phyloP scores from a whole-genome alignment of 2,797 vertebrate genomes.

The Gymnothorax javanicus region DNA sequence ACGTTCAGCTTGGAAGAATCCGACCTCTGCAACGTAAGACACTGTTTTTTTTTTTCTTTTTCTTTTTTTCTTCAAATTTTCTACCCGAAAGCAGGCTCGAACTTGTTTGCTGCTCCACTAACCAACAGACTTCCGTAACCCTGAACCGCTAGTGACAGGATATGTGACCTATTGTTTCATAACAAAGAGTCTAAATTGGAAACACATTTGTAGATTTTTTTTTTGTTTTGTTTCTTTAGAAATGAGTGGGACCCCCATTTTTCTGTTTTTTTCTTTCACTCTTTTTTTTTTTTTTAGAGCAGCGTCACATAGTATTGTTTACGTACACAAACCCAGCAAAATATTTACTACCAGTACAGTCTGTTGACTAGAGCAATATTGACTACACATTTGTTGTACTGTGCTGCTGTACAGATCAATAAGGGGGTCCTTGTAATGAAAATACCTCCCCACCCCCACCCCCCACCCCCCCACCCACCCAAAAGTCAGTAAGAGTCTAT shows the following conservation, averaged over 20 bases:
- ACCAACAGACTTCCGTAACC: constrained; percentile 55
- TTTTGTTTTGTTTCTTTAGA: constrained; percentile 52
- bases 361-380: constrained; percentile 61
- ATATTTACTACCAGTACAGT: constrained; percentile 63
- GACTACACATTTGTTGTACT: constrained; percentile 62
- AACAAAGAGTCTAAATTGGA: constrained; percentile 52
- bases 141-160: constrained; percentile 52
- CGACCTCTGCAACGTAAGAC: constrained; percentile 13
- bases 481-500: constrained; percentile 45
- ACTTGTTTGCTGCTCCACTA: constrained; percentile 57
- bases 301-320: constrained; percentile 50
- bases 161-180: constrained; percentile 44
- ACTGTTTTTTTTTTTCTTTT: background rate
- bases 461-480: background rate
- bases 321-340: constrained; percentile 58
- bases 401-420: constrained; percentile 61
- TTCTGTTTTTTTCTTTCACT: constrained; percentile 27
- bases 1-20: constrained; percentile 35
- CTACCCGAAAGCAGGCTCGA: constrained; percentile 52
- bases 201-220: constrained; percentile 45
- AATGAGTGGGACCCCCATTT: constrained; percentile 42
- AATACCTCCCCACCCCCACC: background rate
- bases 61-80: background rate
- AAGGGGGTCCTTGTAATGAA: constrained; percentile 53
- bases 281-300: constrained; percentile 47